Percentiles rank a stretch among this genome's conserved stretches.
phyloP scores from a whole-genome alignment of 2,888 invertebrate genomes.

The Isoperla grammatica region DNA sequence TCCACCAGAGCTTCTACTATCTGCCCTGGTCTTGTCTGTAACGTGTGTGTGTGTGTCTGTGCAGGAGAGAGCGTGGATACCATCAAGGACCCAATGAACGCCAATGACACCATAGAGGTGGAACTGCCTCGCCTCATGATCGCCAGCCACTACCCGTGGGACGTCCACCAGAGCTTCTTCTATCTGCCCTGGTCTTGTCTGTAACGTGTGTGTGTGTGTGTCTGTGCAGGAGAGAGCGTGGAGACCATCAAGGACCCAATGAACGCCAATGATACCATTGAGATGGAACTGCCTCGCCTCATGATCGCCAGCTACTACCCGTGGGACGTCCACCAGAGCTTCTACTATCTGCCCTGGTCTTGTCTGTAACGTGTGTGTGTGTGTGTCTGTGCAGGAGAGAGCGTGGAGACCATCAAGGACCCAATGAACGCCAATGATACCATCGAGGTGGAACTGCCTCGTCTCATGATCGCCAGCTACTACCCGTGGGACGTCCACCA shows the following conservation, averaged over 20 bases:
- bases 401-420: constrained; percentile 59
- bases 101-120: no score
- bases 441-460: constrained; percentile 58
- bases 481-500: constrained; percentile 72
- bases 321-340: constrained; percentile 65
- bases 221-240: constrained; percentile 52
- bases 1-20: no score
- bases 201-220: no score
- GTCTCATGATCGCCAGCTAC: constrained; percentile 68
- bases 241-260: constrained; percentile 61
- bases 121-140: no score
- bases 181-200: no score
- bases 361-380: no score
- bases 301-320: constrained; percentile 75
- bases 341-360: constrained; percentile 40
- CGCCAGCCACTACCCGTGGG: no score
- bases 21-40: no score
- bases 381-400: constrained; percentile 44
- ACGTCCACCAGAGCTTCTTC: no score
- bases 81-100: no score
- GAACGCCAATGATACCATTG: constrained; percentile 61
- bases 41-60: no score
- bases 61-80: no score
- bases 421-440: constrained; percentile 66
- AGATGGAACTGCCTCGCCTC: constrained; percentile 63